These are phyloP conservation scores for Himantopus leucocephalus DNA, from an alignment of 2,113 vertebrate genomes.

Conservation along the genomic window DNA sequence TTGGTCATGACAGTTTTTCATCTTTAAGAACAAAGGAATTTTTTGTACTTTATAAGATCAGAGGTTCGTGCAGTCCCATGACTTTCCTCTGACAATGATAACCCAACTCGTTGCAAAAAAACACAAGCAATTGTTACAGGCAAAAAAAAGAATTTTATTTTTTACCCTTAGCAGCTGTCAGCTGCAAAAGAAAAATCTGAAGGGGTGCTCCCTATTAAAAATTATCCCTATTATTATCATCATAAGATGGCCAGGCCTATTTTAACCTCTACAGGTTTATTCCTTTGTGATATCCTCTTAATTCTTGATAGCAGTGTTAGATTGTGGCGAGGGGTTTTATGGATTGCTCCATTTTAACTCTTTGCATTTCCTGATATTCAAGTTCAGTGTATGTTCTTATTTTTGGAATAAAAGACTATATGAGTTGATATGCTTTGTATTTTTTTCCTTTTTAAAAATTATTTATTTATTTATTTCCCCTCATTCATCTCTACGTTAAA, in stretches of 20 bases:
- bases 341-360: not conserved
- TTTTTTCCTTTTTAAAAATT: not conserved
- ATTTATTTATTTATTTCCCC: not conserved
- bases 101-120: not conserved
- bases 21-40: slow-evolving; percentile 22
- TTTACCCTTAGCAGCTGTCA: not conserved
- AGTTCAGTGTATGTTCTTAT: not conserved
- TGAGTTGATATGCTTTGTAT: not conserved
- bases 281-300: not conserved
- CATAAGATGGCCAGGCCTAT: not conserved
- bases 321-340: not conserved
- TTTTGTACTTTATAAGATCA: not conserved
- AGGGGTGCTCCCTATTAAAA: not conserved
- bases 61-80: not conserved
- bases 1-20: slow-evolving; percentile 15
- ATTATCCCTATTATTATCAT: not conserved
- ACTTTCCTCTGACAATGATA: not conserved
- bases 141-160: not conserved
- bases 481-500: not conserved
- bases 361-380: not conserved
- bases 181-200: not conserved
- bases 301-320: not conserved
- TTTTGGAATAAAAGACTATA: not conserved
- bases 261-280: not conserved
- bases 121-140: not conserved